A percentile compares a stretch with the other conserved stretches of the same genome.
phyloP scores from a whole-genome alignment of 2,797 vertebrate genomes.

The Cryptoprocta ferox region DNA sequence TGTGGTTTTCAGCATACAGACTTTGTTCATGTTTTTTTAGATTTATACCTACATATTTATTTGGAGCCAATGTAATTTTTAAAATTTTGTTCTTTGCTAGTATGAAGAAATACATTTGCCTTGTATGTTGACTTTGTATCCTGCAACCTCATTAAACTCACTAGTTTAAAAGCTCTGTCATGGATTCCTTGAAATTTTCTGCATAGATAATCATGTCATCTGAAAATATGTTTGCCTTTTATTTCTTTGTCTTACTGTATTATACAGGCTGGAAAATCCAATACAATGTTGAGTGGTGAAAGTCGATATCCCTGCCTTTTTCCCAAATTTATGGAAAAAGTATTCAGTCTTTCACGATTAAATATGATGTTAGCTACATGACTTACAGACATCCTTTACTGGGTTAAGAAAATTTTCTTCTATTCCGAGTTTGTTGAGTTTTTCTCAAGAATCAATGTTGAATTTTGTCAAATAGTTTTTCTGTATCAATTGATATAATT shows the following conservation, averaged over 20 bases:
- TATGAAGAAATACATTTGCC: conserved; percentile 12
- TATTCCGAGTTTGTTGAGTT: background rate
- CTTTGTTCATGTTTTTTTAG: background rate
- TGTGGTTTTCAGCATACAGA: conserved; percentile 24
- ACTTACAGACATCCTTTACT: background rate
- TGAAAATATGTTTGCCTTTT: background rate
- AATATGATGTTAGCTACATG: background rate
- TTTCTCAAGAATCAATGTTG: conserved; percentile 3
- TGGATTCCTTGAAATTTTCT: background rate
- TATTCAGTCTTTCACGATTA: background rate
- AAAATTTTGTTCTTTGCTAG: background rate
- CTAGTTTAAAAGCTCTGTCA: background rate
- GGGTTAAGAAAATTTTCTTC: background rate
- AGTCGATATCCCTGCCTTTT: background rate
- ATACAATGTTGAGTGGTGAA: background rate
- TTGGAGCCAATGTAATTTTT: background rate
- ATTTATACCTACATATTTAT: background rate
- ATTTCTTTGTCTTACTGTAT: background rate
- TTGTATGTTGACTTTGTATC: background rate
- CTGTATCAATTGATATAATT: background rate
- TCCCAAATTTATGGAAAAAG: background rate
- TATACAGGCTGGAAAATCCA: background rate
- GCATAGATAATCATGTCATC: background rate
- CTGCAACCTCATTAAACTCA: background rate
- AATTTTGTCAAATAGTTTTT: background rate